Evolutionary conservation across 2,888 invertebrate genomes (phyloP).

Genomic region (Sinohyriopsis cumingii): DNA sequence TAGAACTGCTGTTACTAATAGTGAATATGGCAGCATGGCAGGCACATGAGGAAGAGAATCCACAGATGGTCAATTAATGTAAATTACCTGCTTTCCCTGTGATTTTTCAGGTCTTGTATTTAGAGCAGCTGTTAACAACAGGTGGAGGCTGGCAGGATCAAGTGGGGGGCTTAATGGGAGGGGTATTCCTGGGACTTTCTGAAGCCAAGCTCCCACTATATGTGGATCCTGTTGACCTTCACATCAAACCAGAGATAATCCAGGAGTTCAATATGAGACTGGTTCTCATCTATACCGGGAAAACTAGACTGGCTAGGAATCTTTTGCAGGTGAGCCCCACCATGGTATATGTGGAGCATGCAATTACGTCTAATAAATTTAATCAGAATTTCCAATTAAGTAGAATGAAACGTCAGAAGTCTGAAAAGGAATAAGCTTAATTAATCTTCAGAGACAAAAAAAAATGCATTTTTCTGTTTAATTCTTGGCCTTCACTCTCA

Average conservation of each 20-base stretch:
- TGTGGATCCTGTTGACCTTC: slow-evolving; percentile 63
- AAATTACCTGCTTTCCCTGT: not conserved
- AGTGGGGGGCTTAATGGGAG: slow-evolving; percentile 74
- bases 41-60: too few relatives aligned
- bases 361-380: not conserved
- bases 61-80: too few relatives aligned
- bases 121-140: slow-evolving; percentile 75
- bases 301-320: slow-evolving; percentile 75
- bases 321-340: slow-evolving; percentile 71
- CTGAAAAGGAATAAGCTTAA: too few relatives aligned
- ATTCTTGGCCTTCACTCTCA: too few relatives aligned
- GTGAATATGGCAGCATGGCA: too few relatives aligned
- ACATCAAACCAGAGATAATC: slow-evolving; percentile 53
- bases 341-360: not conserved
- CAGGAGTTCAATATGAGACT: slow-evolving; percentile 71
- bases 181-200: slow-evolving; percentile 72
- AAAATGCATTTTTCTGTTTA: too few relatives aligned
- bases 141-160: slow-evolving; percentile 78
- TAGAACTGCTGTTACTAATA: too few relatives aligned
- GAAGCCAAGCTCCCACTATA: slow-evolving; percentile 65
- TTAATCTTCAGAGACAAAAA: too few relatives aligned
- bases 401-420: too few relatives aligned
- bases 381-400: too few relatives aligned
- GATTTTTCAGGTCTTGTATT: slow-evolving; percentile 71
- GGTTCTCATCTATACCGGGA: slow-evolving; percentile 75